A percentile compares a stretch with the other conserved stretches of the same genome.
phyloP scores from a whole-genome alignment of 1,140 invertebrate genomes.

The Caenorhabditis remanei region DNA sequence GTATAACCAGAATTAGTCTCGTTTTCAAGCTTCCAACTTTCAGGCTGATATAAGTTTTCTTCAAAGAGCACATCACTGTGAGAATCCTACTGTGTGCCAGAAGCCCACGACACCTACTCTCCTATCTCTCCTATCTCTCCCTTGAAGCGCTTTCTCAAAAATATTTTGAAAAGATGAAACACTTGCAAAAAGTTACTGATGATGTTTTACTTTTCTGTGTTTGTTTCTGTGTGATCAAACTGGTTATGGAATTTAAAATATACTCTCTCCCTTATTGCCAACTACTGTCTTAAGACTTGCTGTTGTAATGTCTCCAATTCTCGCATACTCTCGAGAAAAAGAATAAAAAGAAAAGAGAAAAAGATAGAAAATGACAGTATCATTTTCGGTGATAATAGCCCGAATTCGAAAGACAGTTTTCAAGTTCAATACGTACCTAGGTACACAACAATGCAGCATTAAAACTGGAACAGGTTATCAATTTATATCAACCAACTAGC shows the following conservation, averaged over 20 bases:
- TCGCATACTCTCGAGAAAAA: conserved; percentile 36
- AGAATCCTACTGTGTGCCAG: too few species aligned
- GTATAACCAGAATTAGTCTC: too few species aligned
- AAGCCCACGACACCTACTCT: too few species aligned
- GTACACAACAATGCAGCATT: conserved; percentile 29
- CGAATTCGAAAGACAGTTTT: conserved; percentile 33
- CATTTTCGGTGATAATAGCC: not conserved
- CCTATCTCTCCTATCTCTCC: too few species aligned
- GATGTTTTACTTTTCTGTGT: conserved; percentile 30
- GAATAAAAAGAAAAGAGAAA: not conserved
- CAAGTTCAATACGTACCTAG: conserved; percentile 42
- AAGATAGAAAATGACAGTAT: not conserved
- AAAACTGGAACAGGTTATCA: conserved; percentile 50
- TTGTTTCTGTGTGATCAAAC: conserved; percentile 47
- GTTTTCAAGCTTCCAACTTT: too few species aligned
- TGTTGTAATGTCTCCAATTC: conserved; percentile 24
- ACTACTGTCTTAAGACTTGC: conserved; percentile 15
- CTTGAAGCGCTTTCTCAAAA: too few species aligned
- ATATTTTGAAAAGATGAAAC: not conserved
- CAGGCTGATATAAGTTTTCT: too few species aligned
- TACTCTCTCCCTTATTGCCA: conserved; percentile 4
- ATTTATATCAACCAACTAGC: not conserved
- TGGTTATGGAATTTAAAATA: conserved; percentile 57
- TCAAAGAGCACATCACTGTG: too few species aligned
- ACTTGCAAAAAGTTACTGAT: conserved; percentile 18